These are phyloP conservation scores for Uropsilus gracilis DNA, from an alignment of 2,113 vertebrate species.

Conservation along the genomic window DNA sequence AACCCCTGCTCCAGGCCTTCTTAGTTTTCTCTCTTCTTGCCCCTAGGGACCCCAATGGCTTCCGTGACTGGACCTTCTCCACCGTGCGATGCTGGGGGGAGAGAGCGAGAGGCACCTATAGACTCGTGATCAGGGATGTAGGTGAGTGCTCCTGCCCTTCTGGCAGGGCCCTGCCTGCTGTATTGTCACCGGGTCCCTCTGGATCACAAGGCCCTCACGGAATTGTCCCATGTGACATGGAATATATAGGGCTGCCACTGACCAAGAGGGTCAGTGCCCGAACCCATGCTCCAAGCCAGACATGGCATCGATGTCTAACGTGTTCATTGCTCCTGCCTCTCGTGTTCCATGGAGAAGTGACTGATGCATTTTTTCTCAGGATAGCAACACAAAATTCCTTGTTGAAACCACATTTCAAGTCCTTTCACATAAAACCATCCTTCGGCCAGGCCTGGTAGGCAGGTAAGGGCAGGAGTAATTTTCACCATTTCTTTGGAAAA, in stretches of 20 bases:
- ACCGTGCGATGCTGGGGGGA: constrained; percentile 98
- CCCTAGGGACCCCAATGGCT: constrained; percentile 90
- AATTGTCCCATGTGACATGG: neutral
- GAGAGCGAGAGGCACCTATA: constrained; percentile 90
- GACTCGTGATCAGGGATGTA: constrained; percentile 89
- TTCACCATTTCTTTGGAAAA: neutral
- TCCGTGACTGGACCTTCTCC: constrained; percentile 97
- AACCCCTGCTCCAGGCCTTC: neutral
- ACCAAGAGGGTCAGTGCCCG: neutral
- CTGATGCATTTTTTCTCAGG: constrained; percentile 56
- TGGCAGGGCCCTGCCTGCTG: neutral
- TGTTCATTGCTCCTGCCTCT: neutral
- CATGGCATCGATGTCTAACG: neutral
- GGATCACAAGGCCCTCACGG: neutral
- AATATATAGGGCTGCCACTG: neutral
- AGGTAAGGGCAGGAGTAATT: constrained; percentile 56
- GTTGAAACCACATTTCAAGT: constrained; percentile 70
- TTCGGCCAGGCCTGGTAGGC: constrained; percentile 59
- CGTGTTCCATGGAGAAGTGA: constrained; percentile 39
- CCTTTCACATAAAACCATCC: constrained; percentile 47
- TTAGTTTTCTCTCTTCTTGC: neutral
- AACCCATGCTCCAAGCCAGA: neutral
- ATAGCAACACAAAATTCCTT: constrained; percentile 59
- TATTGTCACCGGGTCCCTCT: neutral
- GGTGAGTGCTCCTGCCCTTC: constrained; percentile 84